These are phyloP conservation scores for Bombus fervidus DNA, from an alignment of 1,140 invertebrate genomes.

Conservation along the genomic window DNA sequence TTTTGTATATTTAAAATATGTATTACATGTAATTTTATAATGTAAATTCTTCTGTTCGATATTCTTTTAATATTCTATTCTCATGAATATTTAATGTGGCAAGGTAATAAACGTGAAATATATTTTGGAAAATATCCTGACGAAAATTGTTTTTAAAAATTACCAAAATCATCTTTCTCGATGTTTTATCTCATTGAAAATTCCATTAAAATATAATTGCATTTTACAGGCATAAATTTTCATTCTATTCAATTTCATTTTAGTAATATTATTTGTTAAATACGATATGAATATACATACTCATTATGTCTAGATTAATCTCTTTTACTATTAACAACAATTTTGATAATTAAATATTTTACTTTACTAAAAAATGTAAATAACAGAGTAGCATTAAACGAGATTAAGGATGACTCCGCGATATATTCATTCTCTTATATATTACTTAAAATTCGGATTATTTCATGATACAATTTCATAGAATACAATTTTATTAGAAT, in stretches of 20 bases:
- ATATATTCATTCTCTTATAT: neutral
- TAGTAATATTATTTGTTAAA: too few species aligned
- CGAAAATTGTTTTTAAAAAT: neutral
- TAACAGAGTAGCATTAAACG: neutral
- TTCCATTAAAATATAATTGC: neutral
- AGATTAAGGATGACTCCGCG: neutral
- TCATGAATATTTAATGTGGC: neutral
- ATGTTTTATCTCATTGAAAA: neutral
- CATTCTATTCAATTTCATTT: too few species aligned
- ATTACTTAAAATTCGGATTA: neutral
- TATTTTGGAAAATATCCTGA: too few species aligned
- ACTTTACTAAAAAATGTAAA: neutral
- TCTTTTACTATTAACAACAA: neutral
- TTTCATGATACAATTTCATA: neutral
- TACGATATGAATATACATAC: too few species aligned
- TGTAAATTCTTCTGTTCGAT: neutral
- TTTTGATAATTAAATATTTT: slow-evolving; percentile 7
- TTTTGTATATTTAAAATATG: neutral
- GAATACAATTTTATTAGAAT: neutral
- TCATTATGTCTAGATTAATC: too few species aligned
- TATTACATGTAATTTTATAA: neutral
- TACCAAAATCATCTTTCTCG: neutral
- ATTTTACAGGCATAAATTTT: neutral
- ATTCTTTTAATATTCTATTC: neutral
- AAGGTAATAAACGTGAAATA: neutral